Evolutionary conservation across 2,113 vertebrate genomes (phyloP).

Genomic region (Gobius niger): DNA sequence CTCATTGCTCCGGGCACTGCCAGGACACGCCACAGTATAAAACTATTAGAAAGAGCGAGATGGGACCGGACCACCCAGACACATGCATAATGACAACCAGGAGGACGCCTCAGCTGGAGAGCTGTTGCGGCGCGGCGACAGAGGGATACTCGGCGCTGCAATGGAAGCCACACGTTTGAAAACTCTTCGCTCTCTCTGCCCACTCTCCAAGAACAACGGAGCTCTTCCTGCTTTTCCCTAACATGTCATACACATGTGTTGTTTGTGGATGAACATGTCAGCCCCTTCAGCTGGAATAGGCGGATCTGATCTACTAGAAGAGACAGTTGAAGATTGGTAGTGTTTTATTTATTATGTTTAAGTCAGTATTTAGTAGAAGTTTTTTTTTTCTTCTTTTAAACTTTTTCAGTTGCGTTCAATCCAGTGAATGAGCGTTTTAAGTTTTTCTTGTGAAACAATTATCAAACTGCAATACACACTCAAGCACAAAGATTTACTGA

Average conservation of each 20-base stretch:
- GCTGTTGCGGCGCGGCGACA: slow-evolving; percentile 69
- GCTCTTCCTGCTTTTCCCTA: slow-evolving; percentile 45
- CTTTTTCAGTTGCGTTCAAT: background rate
- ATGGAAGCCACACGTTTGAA: slow-evolving; percentile 41
- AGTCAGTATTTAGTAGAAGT: background rate
- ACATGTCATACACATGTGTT: slow-evolving; percentile 63
- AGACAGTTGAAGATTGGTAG: background rate
- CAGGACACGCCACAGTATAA: slow-evolving; percentile 88
- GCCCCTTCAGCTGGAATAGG: background rate
- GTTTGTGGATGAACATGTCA: slow-evolving; percentile 19
- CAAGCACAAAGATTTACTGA: slow-evolving; percentile 70
- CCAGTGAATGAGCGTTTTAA: slow-evolving; percentile 26
- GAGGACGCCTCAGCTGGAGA: slow-evolving; percentile 75
- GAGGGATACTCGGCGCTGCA: slow-evolving; percentile 13
- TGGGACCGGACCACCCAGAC: slow-evolving; percentile 89
- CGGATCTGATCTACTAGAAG: too few species aligned
- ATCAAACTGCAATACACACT: slow-evolving; percentile 51
- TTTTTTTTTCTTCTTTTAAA: too few species aligned
- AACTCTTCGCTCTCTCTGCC: background rate
- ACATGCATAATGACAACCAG: slow-evolving; percentile 80
- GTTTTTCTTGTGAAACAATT: slow-evolving; percentile 60
- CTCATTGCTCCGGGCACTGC: slow-evolving; percentile 86
- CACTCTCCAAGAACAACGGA: slow-evolving; percentile 11
- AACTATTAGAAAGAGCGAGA: slow-evolving; percentile 77
- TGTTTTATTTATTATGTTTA: background rate